phyloP scores from a whole-genome alignment of 2,888 invertebrate genomes.

The Melipona beecheii region DNA sequence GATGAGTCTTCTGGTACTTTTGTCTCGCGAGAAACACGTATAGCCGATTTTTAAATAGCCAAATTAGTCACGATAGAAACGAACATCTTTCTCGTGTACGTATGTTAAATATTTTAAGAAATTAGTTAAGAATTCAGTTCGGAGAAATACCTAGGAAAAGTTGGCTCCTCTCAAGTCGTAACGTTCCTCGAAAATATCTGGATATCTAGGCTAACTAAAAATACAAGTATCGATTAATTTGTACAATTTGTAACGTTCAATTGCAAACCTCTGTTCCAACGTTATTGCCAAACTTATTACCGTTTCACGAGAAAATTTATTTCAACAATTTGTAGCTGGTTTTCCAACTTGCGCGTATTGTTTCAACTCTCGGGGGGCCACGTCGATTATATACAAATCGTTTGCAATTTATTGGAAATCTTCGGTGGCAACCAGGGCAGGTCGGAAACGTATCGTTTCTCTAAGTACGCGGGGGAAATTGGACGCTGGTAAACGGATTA shows the following conservation, averaged over 20 bases:
- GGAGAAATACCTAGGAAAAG: too few species aligned
- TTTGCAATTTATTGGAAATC: neutral
- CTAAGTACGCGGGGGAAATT: slow-evolving; percentile 37
- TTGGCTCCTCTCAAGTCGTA: too few species aligned
- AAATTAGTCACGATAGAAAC: too few species aligned
- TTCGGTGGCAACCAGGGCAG: neutral
- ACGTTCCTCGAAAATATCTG: too few species aligned
- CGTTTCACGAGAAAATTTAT: neutral
- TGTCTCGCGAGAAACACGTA: neutral
- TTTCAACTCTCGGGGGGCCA: neutral
- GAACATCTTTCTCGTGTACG: too few species aligned
- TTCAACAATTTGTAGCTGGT: neutral
- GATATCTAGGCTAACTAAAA: too few species aligned
- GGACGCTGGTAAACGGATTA: slow-evolving; percentile 57
- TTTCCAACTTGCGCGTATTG: neutral
- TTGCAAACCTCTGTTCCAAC: neutral
- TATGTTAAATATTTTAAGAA: too few species aligned
- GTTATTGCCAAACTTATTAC: neutral
- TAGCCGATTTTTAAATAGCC: too few species aligned
- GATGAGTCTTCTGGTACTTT: neutral
- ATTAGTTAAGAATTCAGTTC: too few species aligned
- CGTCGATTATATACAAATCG: neutral
- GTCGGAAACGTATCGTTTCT: slow-evolving; percentile 2
- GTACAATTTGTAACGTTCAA: neutral
- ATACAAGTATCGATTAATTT: neutral